These are phyloP conservation scores for Smittia aterrima DNA, from an alignment of 2,888 invertebrate species.

Conservation along the genomic window DNA sequence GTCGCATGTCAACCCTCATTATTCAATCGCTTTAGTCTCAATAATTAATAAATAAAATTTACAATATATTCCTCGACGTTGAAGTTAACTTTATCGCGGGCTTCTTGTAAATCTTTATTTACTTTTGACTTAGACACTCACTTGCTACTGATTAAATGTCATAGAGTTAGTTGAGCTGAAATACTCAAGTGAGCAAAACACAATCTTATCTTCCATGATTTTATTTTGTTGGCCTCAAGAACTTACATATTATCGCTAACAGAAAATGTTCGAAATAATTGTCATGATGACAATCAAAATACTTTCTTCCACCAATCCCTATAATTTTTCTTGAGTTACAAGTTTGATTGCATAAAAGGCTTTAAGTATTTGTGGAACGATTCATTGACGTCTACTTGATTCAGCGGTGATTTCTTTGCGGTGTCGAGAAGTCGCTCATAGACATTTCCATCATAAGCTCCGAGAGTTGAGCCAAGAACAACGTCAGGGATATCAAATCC, in stretches of 20 bases:
- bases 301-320: too few species aligned
- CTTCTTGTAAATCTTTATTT: constrained; percentile 69
- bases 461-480: constrained; percentile 71
- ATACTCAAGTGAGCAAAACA: neutral
- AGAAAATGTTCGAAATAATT: neutral
- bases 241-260: neutral
- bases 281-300: neutral
- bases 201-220: neutral
- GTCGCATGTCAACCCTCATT: too few species aligned
- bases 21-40: too few species aligned
- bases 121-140: constrained; percentile 50
- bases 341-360: constrained; percentile 65
- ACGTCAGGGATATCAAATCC: constrained; percentile 83
- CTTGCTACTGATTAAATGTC: neutral
- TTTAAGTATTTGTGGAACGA: constrained; percentile 73
- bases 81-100: constrained; percentile 74
- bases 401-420: constrained; percentile 78
- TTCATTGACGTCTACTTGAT: constrained; percentile 74
- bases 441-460: constrained; percentile 80
- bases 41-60: too few species aligned
- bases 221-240: neutral
- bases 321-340: constrained; percentile 5
- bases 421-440: constrained; percentile 78
- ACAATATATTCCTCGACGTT: constrained; percentile 67
- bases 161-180: constrained; percentile 61